Percentiles rank a stretch among this genome's conserved stretches.
These are phyloP conservation scores for Chloromyia formosa DNA, from an alignment of 2,888 invertebrate species.

Conservation along the genomic window DNA sequence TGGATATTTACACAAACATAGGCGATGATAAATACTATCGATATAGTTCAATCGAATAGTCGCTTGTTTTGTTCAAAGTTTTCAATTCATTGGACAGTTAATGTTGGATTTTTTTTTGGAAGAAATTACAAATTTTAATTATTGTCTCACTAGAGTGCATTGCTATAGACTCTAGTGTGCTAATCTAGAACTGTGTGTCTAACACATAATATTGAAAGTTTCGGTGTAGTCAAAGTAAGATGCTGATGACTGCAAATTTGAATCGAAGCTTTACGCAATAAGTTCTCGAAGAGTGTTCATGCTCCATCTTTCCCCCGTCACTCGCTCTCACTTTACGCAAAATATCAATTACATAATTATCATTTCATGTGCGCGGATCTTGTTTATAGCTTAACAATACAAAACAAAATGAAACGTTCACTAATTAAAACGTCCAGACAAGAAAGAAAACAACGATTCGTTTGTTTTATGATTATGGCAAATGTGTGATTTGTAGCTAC, in stretches of 20 bases:
- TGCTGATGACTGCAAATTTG: conserved; percentile 31
- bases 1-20: conserved; percentile 8
- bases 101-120: conserved; percentile 16
- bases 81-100: not conserved
- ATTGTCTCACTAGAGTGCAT: conserved; percentile 31
- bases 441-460: too few species aligned
- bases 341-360: not conserved
- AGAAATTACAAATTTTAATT: not conserved
- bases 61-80: too few species aligned
- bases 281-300: too few species aligned
- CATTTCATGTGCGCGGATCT: conserved; percentile 18
- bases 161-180: not conserved
- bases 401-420: conserved; percentile 13
- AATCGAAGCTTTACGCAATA: not conserved
- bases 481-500: conserved; percentile 31
- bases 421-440: conserved; percentile 9
- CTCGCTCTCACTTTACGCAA: too few species aligned
- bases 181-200: not conserved
- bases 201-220: conserved; percentile 15
- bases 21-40: not conserved
- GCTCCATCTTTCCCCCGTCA: too few species aligned
- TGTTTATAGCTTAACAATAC: conserved; percentile 28
- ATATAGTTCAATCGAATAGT: not conserved
- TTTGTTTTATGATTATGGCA: conserved; percentile 17
- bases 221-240: conserved; percentile 42